phyloP scores from a whole-genome alignment of 2,888 invertebrate genomes.

The Caenorhabditis wallacei region DNA sequence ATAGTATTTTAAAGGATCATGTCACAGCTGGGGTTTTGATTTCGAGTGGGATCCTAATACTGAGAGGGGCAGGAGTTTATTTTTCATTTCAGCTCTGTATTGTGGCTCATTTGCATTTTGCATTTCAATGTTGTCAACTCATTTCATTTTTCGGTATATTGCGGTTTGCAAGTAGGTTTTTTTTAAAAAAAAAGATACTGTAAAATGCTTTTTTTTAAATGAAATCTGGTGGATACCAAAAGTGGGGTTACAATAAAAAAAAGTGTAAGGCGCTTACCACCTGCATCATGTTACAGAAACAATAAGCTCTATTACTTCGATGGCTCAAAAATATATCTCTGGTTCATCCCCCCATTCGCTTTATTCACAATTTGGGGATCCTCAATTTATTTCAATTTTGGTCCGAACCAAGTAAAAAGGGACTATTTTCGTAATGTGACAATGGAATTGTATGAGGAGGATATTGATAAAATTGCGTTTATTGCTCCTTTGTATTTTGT shows the following conservation, averaged over 20 bases:
- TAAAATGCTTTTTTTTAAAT: too few species aligned
- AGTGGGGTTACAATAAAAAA: too few species aligned
- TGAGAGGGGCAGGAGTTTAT: neutral
- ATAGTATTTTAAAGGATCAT: slow-evolving; percentile 36
- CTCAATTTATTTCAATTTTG: slow-evolving; percentile 36
- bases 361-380: slow-evolving; percentile 36
- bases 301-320: slow-evolving; percentile 48
- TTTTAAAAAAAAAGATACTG: too few species aligned
- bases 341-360: slow-evolving; percentile 30
- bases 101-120: slow-evolving; percentile 50
- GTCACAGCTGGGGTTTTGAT: slow-evolving; percentile 25
- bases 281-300: too few species aligned
- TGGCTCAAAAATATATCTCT: slow-evolving; percentile 27
- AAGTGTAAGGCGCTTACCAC: too few species aligned
- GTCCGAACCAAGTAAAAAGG: slow-evolving; percentile 24
- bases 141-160: slow-evolving; percentile 45
- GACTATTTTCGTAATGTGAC: slow-evolving; percentile 37
- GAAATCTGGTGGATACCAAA: too few species aligned
- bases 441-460: slow-evolving; percentile 30
- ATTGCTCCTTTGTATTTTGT: slow-evolving; percentile 41
- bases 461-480: slow-evolving; percentile 41
- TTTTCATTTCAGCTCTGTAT: slow-evolving; percentile 20
- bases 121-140: slow-evolving; percentile 42
- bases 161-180: slow-evolving; percentile 41
- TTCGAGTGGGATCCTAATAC: slow-evolving; percentile 11